Conservation (phyloP, 2,888 invertebrate species). For the Xestia rhomboidea region DNA sequence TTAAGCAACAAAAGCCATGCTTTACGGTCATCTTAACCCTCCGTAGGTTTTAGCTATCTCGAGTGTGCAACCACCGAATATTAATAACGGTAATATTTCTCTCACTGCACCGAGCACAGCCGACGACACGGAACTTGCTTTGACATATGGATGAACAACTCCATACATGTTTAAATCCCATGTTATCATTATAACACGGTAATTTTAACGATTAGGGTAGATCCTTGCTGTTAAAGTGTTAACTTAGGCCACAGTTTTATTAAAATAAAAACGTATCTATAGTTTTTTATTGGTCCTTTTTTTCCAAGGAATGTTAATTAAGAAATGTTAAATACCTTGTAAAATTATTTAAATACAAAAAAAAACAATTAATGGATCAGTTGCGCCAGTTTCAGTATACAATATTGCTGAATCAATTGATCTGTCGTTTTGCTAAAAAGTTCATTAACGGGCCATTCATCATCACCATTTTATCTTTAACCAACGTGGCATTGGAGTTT, state of each 20-base stretch:
- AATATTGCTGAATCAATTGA: slow-evolving; percentile 1
- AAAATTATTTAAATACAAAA: neutral
- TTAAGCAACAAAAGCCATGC: slow-evolving; percentile 73
- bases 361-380: neutral
- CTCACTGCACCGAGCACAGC: slow-evolving; percentile 74
- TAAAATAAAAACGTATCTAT: neutral
- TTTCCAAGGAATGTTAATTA: neutral
- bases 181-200: slow-evolving; percentile 41
- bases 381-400: neutral
- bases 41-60: slow-evolving; percentile 79
- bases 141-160: slow-evolving; percentile 82
- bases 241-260: neutral
- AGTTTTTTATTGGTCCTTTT: neutral
- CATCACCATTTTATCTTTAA: slow-evolving; percentile 3
- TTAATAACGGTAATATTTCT: slow-evolving; percentile 88
- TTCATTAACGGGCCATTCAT: neutral
- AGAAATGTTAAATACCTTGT: neutral
- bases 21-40: slow-evolving; percentile 82
- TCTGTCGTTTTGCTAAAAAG: slow-evolving; percentile 4
- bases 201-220: slow-evolving; percentile 12
- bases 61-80: slow-evolving; percentile 85
- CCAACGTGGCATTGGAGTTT: neutral
- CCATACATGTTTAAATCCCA: slow-evolving; percentile 72
- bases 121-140: slow-evolving; percentile 83
- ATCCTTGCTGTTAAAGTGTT: neutral